Conservation (phyloP, 2,113 vertebrate genomes). For the Tachysurus vachellii region DNA sequence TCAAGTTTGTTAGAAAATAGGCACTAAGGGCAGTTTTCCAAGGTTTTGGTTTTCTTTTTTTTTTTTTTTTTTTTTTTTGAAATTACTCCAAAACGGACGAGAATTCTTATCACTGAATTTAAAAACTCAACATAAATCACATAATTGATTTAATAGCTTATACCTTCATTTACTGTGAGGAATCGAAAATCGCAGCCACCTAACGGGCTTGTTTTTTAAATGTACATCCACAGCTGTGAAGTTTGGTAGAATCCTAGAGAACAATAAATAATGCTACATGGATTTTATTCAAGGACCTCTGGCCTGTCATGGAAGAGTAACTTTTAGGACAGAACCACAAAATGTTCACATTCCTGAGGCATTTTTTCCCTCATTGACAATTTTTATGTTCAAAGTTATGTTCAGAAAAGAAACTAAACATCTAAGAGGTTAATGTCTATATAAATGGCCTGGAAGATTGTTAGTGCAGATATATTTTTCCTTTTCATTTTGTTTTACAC, state of each 20-base stretch:
- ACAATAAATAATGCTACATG: background rate
- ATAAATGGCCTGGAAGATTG: slow-evolving; percentile 64
- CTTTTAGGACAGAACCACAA: background rate
- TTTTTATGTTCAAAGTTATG: slow-evolving; percentile 26
- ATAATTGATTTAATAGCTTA: slow-evolving; percentile 54
- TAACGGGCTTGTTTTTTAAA: background rate
- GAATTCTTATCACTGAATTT: slow-evolving; percentile 24
- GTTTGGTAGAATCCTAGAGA: background rate
- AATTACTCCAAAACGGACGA: slow-evolving; percentile 27
- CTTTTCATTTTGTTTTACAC: slow-evolving; percentile 57
- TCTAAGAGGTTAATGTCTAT: slow-evolving; percentile 48
- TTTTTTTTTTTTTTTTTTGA: slow-evolving; percentile 14
- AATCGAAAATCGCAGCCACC: background rate
- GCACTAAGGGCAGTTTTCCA: slow-evolving; percentile 79
- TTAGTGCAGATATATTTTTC: slow-evolving; percentile 72
- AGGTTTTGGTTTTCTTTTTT: slow-evolving; percentile 54
- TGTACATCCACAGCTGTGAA: background rate
- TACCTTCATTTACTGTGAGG: slow-evolving; percentile 56
- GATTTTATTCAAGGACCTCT: background rate
- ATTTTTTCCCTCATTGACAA: slow-evolving; percentile 32
- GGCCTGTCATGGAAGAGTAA: background rate
- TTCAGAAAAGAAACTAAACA: slow-evolving; percentile 43
- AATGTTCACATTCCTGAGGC: slow-evolving; percentile 13
- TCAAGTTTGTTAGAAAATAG: slow-evolving; percentile 68
- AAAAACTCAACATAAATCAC: slow-evolving; percentile 60